Percentiles rank a stretch among this genome's conserved stretches.
Conservation (phyloP, 2,888 invertebrate genomes). For the Terebella lapidaria region DNA sequence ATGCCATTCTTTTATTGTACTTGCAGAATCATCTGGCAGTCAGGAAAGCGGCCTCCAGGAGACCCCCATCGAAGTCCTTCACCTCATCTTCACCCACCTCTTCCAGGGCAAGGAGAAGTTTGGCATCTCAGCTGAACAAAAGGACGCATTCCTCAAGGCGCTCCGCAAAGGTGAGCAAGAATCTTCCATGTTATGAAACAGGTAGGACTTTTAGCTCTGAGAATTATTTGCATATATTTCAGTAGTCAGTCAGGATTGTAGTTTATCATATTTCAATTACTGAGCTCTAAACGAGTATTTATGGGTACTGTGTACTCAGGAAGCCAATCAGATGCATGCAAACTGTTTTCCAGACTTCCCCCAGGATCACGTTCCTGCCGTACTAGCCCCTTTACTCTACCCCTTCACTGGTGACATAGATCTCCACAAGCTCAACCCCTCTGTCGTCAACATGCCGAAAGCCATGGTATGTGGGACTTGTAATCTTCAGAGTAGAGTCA, state of each 20-base stretch:
- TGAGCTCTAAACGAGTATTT: too few relatives aligned
- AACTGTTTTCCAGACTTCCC: conserved; percentile 70
- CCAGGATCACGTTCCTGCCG: conserved; percentile 79
- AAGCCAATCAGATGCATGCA: too few relatives aligned
- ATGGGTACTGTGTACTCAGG: too few relatives aligned
- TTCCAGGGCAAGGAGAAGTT: conserved; percentile 52
- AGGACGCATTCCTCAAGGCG: conserved; percentile 74
- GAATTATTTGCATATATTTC: neutral
- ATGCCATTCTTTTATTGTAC: too few relatives aligned
- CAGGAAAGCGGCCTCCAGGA: conserved; percentile 70
- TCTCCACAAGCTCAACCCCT: conserved; percentile 53
- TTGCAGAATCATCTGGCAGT: neutral
- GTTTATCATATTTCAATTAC: neutral
- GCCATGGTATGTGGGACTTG: conserved; percentile 52
- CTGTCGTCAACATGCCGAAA: conserved; percentile 53
- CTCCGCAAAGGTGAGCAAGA: conserved; percentile 61
- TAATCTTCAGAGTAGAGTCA: too few relatives aligned
- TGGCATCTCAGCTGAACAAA: conserved; percentile 67
- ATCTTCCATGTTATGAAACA: neutral
- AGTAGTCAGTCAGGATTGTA: too few relatives aligned
- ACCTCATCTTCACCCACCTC: conserved; percentile 69
- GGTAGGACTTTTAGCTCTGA: neutral
- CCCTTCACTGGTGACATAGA: conserved; percentile 63
- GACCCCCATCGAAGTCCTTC: conserved; percentile 82
- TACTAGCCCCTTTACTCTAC: conserved; percentile 82